Conservation (phyloP, 2,888 invertebrate genomes). For the Laothoe populi region DNA sequence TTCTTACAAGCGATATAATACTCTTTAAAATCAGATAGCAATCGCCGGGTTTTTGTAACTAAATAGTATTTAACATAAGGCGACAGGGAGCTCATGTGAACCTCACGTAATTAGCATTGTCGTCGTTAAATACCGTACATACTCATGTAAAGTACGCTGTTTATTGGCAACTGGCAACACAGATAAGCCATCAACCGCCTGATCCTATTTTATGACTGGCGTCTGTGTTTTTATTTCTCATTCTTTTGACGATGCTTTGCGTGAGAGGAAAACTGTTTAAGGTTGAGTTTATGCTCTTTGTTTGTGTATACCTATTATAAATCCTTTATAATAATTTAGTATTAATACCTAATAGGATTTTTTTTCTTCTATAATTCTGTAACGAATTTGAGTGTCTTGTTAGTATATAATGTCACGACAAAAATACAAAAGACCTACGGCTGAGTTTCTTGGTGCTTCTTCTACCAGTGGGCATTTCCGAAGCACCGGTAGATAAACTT, state of each 20-base stretch:
- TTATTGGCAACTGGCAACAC: conserved; percentile 42
- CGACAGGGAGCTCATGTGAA: not conserved
- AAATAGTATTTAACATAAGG: not conserved
- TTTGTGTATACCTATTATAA: not conserved
- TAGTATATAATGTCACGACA: too few species aligned
- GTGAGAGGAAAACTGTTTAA: not conserved
- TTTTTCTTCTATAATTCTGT: too few species aligned
- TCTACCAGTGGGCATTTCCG: too few species aligned
- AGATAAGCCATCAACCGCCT: conserved; percentile 41
- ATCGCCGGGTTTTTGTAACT: not conserved
- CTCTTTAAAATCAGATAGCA: not conserved
- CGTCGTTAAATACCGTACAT: conserved; percentile 4
- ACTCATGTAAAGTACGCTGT: conserved; percentile 35
- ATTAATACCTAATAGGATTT: not conserved
- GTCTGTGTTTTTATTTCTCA: not conserved
- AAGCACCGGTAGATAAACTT: too few species aligned
- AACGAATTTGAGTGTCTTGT: too few species aligned
- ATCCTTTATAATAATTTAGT: not conserved
- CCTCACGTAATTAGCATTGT: conserved; percentile 7
- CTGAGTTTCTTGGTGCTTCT: too few species aligned
- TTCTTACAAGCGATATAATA: too few species aligned
- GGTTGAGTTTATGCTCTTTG: not conserved
- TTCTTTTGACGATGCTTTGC: not conserved
- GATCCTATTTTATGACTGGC: conserved; percentile 40
- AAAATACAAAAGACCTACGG: too few species aligned